Base-by-base conservation (phyloP, 2,113 vertebrate genomes). In the Xyliphius kryptos region DNA sequence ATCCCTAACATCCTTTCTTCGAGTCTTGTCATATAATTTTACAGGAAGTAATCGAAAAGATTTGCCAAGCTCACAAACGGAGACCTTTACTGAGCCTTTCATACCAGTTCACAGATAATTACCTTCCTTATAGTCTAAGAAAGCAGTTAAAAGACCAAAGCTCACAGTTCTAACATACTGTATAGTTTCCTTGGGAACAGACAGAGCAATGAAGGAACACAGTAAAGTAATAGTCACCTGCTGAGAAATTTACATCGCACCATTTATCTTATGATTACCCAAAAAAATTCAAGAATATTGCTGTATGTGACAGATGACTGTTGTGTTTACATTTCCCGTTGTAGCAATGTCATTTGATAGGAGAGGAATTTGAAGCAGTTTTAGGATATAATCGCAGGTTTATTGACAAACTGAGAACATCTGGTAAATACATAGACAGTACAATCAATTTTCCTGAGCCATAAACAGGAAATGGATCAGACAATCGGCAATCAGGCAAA, bases 41-140 rank as follows among this genome's bases (percentile, higher is more conserved):
- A 70, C 72, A 47, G 67, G 69, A 68, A 70, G 17, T 37, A 63
- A 67, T 68, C 55, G n/a, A n/a, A n/a, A 57, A 66, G 65, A 69
- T 79, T 62, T 46, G 62, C 78, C 70, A 74, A n/a, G n/a, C n/a
- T n/a, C n/a, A n/a, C n/a, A n/a, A 76, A 62, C 68, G 43, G 57
- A 37, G 48, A 54, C 52, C 54, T 56, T n/a, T n/a, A n/a, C n/a
- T n/a, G n/a, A n/a, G n/a, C n/a, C n/a, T 63, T 72, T 58, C 46
- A 19, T 56, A 75, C 76, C 70, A 72, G 50, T 7, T 68, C 64
- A 51, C 56, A 69, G 71, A 59, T 77, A 74, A 76, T 74, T 81
- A 67, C 75, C 80, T 79, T 81, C 79, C 79, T 74, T 74, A 81
- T 81, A 82, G 83, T 81, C 85, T 77, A 74, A 78, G 82, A 78